Evolutionary conservation across 1,140 invertebrate genomes (phyloP), one percentile per base, ranked within the genome.

Genomic region (Paracyclopina nana): DNA sequence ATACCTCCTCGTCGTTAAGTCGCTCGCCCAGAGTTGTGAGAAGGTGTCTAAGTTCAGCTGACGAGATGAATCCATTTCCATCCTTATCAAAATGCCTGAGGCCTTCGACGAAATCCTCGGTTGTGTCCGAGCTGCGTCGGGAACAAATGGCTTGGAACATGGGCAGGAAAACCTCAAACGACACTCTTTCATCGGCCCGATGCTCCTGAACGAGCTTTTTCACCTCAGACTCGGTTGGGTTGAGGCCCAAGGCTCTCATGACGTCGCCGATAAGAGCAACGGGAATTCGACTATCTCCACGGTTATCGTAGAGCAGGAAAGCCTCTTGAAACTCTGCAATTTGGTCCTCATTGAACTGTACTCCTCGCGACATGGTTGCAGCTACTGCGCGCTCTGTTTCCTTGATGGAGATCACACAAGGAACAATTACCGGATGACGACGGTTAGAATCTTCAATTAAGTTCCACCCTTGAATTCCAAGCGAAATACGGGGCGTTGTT

Each of bases 81-180:
- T 99, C 95, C 64, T 98, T 98, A 67, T 99, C 95, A 63, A 99
- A 99, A 61, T 94, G 88, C 45, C 90, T 75, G 38, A 96, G 68
- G 11, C 90, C 90, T 68, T 94, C 90, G 58, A 95, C 90, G 61
- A 95, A 94, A 61, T 95, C 88, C 68, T 95, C 88, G 30, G 87
- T 85, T 11, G 85, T 90, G 59, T 91, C 86, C 0, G 80, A 81
- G 45, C 80, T 84, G 30, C 83, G 72, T 5, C 82, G 78, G 68
- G 87, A 88, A 9, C 82, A 86, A 59, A 91, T 88, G 40, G 85
- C 50, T 25, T 96, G 87, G 61, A 94, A 86, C 60, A 99, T 97
- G 24, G 95, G 95, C 42, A 98, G 68, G 66, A 99, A 99, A 1
- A 94, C 87, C 72, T 99, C 94, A 68, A 98, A 98, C 42, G 82